Conservation (phyloP, 2,888 invertebrate genomes). For the Flexamia atlantica region DNA sequence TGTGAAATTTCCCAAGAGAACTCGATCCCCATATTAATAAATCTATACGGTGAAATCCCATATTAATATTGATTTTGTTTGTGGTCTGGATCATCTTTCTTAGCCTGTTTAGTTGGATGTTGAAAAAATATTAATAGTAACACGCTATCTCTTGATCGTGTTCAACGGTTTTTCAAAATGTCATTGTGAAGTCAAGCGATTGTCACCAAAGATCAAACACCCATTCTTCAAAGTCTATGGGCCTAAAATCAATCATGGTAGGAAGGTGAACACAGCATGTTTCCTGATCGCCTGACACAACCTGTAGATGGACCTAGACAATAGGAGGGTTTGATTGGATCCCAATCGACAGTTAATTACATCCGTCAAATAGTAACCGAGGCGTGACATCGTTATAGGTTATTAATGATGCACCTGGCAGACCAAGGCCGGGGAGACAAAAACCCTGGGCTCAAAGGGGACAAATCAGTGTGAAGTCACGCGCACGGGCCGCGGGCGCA, state of each 20-base stretch:
- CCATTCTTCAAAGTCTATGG: no score
- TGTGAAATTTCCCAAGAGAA: background rate
- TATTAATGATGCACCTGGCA: conserved; percentile 49
- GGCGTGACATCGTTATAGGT: conserved; percentile 56
- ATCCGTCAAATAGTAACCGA: conserved; percentile 45
- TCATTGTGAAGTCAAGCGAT: no score
- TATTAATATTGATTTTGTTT: no score
- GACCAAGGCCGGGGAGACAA: conserved; percentile 34
- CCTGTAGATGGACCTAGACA: background rate
- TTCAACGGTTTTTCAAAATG: no score
- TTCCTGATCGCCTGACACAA: conserved; percentile 15
- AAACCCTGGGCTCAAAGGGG: conserved; percentile 5
- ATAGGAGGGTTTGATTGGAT: conserved; percentile 35
- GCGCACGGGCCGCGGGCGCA: conserved; percentile 1
- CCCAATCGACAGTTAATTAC: background rate
- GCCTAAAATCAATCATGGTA: background rate
- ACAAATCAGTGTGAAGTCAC: conserved; percentile 58
- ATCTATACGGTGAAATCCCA: no score
- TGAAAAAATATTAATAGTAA: no score
- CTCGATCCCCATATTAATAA: background rate
- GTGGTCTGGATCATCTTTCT: no score
- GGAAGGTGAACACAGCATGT: background rate
- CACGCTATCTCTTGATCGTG: no score
- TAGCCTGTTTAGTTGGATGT: no score
- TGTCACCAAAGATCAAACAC: no score